Evolutionary conservation across 2,888 invertebrate species (phyloP), one percentile per base, ranked within the genome.

Genomic region (Coelogynopora nodosa): DNA sequence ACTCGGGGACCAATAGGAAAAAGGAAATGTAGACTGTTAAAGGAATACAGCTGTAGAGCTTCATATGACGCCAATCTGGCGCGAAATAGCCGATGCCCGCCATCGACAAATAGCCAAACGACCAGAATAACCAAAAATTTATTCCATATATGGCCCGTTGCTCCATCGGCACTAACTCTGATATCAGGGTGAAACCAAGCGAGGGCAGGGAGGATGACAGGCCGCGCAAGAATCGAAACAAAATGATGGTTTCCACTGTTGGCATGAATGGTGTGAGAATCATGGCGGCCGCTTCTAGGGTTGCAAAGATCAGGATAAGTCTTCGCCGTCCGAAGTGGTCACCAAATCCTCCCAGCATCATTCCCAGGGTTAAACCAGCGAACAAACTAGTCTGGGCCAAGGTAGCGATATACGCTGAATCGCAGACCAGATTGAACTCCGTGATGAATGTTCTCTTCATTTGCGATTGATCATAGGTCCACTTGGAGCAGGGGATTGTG

Each of bases 341-440:
- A 27, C 86, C 86, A 30, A 31, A 26, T 0, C 29, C n/a, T 27
- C 31, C 86, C 28, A 86, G 26, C 18, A 30, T 27, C 26, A 26
- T 87, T n/a, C 86, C 86, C 0, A 86, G 18, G 0, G 31, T 29
- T 10, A 86, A 28, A 27, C 86, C 86, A n/a, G 49, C 28, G 26
- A 86, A 87, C 23, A 28, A 30, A 23, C 31, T 10, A 13, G 67
- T 86, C n/a, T 86, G 23, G 2, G 31, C 26, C 0, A 30, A n/a
- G 18, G 84, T 29, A n/a, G 23, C 28, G 27, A 30, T n/a, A n/a
- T 13, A 18, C 28, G 26, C 31, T 10, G 49, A 30, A 10, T 27
- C 87, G 28, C 86, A 86, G 10, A 86, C 28, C 49, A 86, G 49
- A 30, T 86, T 27, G 67, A 86, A 86, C 27, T 85, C 85, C 28